Evolutionary conservation across 2,888 invertebrate species (phyloP), one percentile per base, ranked within the genome.

Genomic region (Habroteleia sp.): DNA sequence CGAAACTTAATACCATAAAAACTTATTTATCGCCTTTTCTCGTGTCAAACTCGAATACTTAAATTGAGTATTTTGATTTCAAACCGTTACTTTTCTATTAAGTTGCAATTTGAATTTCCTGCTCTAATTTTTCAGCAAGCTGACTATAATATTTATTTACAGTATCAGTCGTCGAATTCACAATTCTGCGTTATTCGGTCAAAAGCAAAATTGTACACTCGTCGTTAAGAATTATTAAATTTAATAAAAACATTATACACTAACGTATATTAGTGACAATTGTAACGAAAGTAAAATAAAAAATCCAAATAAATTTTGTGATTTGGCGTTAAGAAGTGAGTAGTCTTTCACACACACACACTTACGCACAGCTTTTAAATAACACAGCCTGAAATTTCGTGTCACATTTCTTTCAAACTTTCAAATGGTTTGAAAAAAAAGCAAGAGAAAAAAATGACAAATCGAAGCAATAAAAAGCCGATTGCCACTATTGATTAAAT

Each of bases 311-410:
- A n/a, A 41, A 41, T 44, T 44, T 27, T 50, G 16, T 27, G 63
- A 42, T 58, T 72, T 42, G 65, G 50, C 58, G 52, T 72, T 72
- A 37, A 72, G 39, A 54, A 56, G 63, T 42, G 50, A 56, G 54
- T 62, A 71, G 46, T 58, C 16, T 48, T 56, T 46, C 44, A 44
- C 44, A 62, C 37, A 44, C 44, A 62, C 37, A 11, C 31, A 68
- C 25, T 39, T 65, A 56, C 58, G 11, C 31, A 72, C 46, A 13
- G 44, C 33, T 60, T 56, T 65, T 56, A 54, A 52, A 66, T 72
- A 72, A 66, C 76, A 76, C 72, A 76, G 76, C 76, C 76, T 72
- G 63, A 72, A 68, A 66, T 66, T 72, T 71, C 71, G 46, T 48
- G 27, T 68, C 39, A 31, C 62, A 54, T 56, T 50, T 58, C 48